These are phyloP conservation scores for Cephalotes varians DNA, from an alignment of 2,888 invertebrate species.

Conservation along the genomic window DNA sequence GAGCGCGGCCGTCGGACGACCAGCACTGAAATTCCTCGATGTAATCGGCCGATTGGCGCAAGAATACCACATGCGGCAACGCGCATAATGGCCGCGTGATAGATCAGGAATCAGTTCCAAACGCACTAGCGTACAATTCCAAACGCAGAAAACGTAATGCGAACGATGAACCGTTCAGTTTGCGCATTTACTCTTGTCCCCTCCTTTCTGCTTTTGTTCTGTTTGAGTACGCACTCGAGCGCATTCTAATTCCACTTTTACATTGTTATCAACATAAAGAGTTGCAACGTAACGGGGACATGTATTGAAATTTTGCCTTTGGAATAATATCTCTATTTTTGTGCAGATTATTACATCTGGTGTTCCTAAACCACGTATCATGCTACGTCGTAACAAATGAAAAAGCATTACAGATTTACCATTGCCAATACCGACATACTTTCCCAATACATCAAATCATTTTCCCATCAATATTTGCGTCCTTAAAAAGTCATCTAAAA, in stretches of 20 bases:
- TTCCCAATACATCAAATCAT: neutral
- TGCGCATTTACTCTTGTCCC: neutral
- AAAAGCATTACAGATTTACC: neutral
- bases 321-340: constrained; percentile 1
- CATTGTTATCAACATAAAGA: constrained; percentile 2
- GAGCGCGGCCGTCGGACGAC: constrained; percentile 30
- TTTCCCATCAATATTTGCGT: neutral
- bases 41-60: constrained; percentile 28
- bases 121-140: constrained; percentile 7
- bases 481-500: neutral
- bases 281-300: neutral
- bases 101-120: constrained; percentile 43
- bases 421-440: neutral
- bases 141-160: neutral
- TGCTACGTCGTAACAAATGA: neutral
- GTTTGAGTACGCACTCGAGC: constrained; percentile 2
- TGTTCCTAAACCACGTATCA: neutral
- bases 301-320: neutral
- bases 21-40: constrained; percentile 39
- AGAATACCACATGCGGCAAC: constrained; percentile 33
- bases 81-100: constrained; percentile 34
- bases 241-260: neutral
- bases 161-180: neutral
- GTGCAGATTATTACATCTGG: neutral
- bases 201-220: neutral